Evolutionary conservation across 2,888 invertebrate species (phyloP).

Genomic region (Acanthosoma haemorrhoidale): DNA sequence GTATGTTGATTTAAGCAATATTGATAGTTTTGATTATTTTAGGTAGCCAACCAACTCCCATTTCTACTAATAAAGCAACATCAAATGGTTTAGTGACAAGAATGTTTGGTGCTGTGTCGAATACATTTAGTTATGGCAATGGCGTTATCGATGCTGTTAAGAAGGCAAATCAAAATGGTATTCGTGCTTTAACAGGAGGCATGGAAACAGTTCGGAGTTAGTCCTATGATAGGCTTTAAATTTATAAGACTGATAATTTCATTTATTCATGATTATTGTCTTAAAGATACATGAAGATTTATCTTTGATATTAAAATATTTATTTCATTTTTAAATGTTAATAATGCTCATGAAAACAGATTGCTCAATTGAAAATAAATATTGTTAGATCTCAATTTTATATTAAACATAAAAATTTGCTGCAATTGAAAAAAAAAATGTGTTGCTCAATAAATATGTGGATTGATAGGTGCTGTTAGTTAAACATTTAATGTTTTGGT

Average conservation of each 20-base stretch:
- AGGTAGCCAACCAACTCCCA: constrained; percentile 39
- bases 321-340: not conserved
- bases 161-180: constrained; percentile 48
- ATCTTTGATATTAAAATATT: not conserved
- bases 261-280: constrained; percentile 4
- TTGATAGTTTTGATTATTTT: constrained; percentile 34
- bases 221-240: not conserved
- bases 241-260: constrained; percentile 1
- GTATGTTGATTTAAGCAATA: too few relatives aligned
- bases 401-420: too few relatives aligned
- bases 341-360: not conserved
- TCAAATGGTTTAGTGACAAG: constrained; percentile 52
- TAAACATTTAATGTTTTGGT: too few relatives aligned
- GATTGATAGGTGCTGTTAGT: too few relatives aligned
- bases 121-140: constrained; percentile 57
- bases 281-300: not conserved
- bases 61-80: constrained; percentile 43
- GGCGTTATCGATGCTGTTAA: constrained; percentile 55
- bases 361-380: not conserved
- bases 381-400: constrained; percentile 2
- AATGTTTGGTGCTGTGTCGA: constrained; percentile 52
- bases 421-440: too few relatives aligned
- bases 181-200: constrained; percentile 39
- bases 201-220: constrained; percentile 24
- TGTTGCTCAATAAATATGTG: too few relatives aligned